phyloP scores from a whole-genome alignment of 2,888 invertebrate species.

The Megaustenia siamemsis region DNA sequence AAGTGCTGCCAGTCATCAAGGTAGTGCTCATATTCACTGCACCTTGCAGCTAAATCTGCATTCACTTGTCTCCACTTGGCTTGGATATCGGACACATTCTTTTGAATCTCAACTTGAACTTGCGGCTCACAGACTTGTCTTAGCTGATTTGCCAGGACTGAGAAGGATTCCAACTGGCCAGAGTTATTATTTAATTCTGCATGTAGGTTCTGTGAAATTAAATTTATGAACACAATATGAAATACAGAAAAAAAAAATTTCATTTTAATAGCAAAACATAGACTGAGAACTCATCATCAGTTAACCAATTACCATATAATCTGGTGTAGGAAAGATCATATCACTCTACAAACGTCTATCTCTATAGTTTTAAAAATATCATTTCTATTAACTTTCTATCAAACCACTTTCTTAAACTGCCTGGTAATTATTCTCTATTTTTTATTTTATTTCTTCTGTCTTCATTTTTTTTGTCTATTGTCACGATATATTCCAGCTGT shows the following conservation, averaged over 20 bases:
- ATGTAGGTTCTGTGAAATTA: slow-evolving; percentile 63
- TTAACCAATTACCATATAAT: too few species aligned
- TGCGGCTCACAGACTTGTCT: slow-evolving; percentile 71
- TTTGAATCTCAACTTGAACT: slow-evolving; percentile 68
- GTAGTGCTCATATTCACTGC: slow-evolving; percentile 68
- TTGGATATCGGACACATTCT: slow-evolving; percentile 67
- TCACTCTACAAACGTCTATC: too few species aligned
- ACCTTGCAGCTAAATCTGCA: slow-evolving; percentile 62
- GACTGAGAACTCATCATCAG: too few species aligned
- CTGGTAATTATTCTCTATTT: too few species aligned
- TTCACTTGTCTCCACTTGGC: slow-evolving; percentile 68
- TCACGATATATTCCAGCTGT: too few species aligned
- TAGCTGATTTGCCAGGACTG: slow-evolving; percentile 66
- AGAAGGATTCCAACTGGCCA: slow-evolving; percentile 65
- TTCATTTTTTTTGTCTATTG: too few species aligned
- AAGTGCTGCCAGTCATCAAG: slow-evolving; percentile 72
- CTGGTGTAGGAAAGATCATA: too few species aligned
- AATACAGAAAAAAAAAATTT: background rate
- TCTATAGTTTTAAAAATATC: too few species aligned
- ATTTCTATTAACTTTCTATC: too few species aligned
- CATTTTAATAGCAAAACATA: too few species aligned
- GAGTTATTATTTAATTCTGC: slow-evolving; percentile 64
- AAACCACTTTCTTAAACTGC: too few species aligned
- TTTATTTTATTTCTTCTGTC: too few species aligned
- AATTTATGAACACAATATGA: background rate